Percentiles rank a stretch among this genome's conserved stretches.
Evolutionary conservation across 2,797 vertebrate species (phyloP).

Genomic region (Mallotus villosus): DNA sequence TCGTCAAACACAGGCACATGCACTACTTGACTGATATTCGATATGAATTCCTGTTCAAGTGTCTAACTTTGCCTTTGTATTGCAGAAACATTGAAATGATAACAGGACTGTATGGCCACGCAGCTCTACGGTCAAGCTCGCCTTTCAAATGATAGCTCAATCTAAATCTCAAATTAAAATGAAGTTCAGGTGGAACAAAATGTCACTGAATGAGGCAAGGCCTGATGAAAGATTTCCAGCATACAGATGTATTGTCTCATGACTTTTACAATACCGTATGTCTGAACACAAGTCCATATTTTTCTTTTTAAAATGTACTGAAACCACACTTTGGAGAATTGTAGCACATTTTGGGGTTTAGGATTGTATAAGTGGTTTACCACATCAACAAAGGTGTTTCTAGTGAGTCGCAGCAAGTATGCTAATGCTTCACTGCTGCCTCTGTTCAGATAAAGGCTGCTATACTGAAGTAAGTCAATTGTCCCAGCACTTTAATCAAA

Average conservation of each 20-base stretch:
- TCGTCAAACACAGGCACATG: neutral
- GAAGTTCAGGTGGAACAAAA: conserved; percentile 16
- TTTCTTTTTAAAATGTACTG: conserved; percentile 43
- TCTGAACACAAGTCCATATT: conserved; percentile 31
- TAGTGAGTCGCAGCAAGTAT: conserved; percentile 57
- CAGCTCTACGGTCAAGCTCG: no score
- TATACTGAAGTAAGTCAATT: conserved; percentile 48
- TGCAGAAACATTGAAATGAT: no score
- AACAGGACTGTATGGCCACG: no score
- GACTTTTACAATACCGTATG: conserved; percentile 19
- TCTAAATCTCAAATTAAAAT: conserved; percentile 18
- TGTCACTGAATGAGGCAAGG: neutral
- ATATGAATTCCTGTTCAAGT: no score
- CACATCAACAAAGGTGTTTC: conserved; percentile 60
- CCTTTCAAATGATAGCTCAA: neutral
- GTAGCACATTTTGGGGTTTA: conserved; percentile 36
- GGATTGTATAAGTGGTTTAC: conserved; percentile 56
- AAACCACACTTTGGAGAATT: conserved; percentile 35
- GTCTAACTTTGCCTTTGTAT: no score
- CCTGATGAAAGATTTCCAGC: conserved; percentile 8
- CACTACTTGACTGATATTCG: no score
- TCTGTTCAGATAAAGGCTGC: conserved; percentile 67
- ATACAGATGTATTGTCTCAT: conserved; percentile 21
- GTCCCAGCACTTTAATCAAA: conserved; percentile 56
- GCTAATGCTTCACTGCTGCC: conserved; percentile 65